A percentile compares a stretch with the other conserved stretches of the same genome.
Conservation (phyloP, 1,140 invertebrate genomes). For the Tachypleus tridentatus region DNA sequence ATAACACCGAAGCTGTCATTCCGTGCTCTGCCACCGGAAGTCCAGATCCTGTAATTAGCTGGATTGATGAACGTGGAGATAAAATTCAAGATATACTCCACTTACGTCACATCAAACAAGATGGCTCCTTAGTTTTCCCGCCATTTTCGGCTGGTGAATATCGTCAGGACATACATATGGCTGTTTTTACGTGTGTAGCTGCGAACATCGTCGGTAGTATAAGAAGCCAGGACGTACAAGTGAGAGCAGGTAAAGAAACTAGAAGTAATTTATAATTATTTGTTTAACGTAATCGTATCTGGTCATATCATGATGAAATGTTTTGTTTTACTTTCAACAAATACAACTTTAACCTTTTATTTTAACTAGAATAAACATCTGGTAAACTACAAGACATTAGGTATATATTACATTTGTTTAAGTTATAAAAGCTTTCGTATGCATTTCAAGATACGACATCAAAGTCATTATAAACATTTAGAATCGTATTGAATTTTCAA, state of each 20-base stretch:
- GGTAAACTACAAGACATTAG: too few relatives aligned
- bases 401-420: too few relatives aligned
- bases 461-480: too few relatives aligned
- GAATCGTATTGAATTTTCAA: too few relatives aligned
- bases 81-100: slow-evolving; percentile 46
- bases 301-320: too few relatives aligned
- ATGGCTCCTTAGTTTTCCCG: slow-evolving; percentile 34
- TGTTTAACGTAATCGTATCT: too few relatives aligned
- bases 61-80: slow-evolving; percentile 43
- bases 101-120: slow-evolving; percentile 48
- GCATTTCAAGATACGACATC: too few relatives aligned
- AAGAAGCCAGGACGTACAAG: slow-evolving; percentile 80
- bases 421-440: too few relatives aligned
- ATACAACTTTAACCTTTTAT: too few relatives aligned
- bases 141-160: slow-evolving; percentile 30
- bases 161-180: slow-evolving; percentile 43
- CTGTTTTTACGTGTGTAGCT: slow-evolving; percentile 67
- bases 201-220: slow-evolving; percentile 77
- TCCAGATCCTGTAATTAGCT: slow-evolving; percentile 81
- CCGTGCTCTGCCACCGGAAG: slow-evolving; percentile 82
- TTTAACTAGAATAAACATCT: too few relatives aligned
- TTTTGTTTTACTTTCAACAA: too few relatives aligned
- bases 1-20: slow-evolving; percentile 80
- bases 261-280: too few relatives aligned
- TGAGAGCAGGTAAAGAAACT: slow-evolving; percentile 71